phyloP scores from a whole-genome alignment of 2,888 invertebrate genomes.

The Podabrus alpinus region DNA sequence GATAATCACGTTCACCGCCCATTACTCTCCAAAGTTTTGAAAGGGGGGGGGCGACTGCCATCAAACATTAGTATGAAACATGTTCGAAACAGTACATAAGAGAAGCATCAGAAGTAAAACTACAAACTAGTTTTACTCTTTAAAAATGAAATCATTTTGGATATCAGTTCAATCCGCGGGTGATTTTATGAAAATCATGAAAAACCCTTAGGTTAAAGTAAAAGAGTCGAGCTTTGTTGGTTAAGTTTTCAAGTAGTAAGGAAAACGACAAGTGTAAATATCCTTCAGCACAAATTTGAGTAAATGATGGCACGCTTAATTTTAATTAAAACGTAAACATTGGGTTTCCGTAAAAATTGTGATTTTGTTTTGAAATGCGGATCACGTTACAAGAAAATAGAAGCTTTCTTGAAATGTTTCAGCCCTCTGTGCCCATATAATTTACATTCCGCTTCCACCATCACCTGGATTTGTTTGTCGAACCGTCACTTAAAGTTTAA shows the following conservation, averaged over 20 bases:
- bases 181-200: too few species aligned
- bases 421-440: not conserved
- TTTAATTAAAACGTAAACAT: not conserved
- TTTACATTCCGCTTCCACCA: not conserved
- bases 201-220: too few species aligned
- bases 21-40: not conserved
- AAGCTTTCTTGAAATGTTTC: not conserved
- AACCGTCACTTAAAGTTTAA: not conserved
- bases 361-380: not conserved
- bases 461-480: not conserved
- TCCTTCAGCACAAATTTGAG: not conserved
- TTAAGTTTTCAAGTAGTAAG: too few species aligned
- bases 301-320: not conserved
- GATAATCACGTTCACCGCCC: too few species aligned
- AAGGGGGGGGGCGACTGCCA: not conserved
- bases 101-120: too few species aligned
- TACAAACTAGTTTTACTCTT: too few species aligned
- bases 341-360: not conserved
- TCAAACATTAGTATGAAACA: too few species aligned
- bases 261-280: not conserved
- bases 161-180: too few species aligned
- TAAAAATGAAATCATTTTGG: too few species aligned
- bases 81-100: too few species aligned
- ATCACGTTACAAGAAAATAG: not conserved
- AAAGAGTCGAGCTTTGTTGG: too few species aligned